Evolutionary conservation across 1,140 invertebrate species (phyloP).

Genomic region (Meloidogyne hapla): DNA sequence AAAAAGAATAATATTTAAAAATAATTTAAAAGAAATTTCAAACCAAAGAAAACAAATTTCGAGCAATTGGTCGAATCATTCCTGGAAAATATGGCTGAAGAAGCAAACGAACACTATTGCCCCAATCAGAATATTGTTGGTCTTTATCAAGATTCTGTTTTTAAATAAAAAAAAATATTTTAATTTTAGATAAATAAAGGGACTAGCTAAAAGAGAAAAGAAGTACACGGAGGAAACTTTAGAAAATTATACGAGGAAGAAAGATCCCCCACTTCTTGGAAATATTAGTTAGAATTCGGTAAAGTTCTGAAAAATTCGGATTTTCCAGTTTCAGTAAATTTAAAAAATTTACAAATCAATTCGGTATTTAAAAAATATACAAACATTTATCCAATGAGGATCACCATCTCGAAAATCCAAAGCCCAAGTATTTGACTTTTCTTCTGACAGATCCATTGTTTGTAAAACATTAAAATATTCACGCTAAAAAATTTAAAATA

Average conservation of each 20-base stretch:
- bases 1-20: not conserved
- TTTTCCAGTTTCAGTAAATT: too few species aligned
- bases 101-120: constrained; percentile 80
- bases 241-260: too few species aligned
- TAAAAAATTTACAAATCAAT: too few species aligned
- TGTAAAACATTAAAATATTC: constrained; percentile 72
- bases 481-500: constrained; percentile 65
- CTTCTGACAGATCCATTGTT: constrained; percentile 74
- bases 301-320: too few species aligned
- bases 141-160: constrained; percentile 65
- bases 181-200: constrained; percentile 74
- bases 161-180: constrained; percentile 82
- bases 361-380: too few species aligned
- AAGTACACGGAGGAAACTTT: too few species aligned
- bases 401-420: constrained; percentile 65
- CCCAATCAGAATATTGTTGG: constrained; percentile 79
- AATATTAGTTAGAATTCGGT: too few species aligned
- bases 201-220: too few species aligned
- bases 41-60: constrained; percentile 90
- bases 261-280: too few species aligned
- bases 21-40: constrained; percentile 34
- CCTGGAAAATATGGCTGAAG: constrained; percentile 92
- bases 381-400: constrained; percentile 64
- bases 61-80: constrained; percentile 83
- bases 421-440: constrained; percentile 64